phyloP scores from a whole-genome alignment of 2,888 invertebrate species.

The Automeris io region DNA sequence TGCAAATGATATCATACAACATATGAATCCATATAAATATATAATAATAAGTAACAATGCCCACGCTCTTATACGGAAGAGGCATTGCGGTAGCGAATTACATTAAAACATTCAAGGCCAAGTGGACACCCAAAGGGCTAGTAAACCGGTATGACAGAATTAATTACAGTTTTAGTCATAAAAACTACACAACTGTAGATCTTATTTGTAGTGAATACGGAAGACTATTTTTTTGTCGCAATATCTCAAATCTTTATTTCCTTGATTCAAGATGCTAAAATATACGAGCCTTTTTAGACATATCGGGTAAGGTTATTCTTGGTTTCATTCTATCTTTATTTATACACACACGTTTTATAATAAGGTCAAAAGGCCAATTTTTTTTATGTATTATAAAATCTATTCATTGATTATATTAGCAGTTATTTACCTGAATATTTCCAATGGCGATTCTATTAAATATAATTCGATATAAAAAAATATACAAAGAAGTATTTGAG shows the following conservation, averaged over 20 bases:
- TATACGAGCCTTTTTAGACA: slow-evolving; percentile 13
- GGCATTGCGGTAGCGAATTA: slow-evolving; percentile 16
- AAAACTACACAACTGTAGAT: slow-evolving; percentile 6
- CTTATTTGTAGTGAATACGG: slow-evolving; percentile 6
- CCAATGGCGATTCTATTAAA: no score
- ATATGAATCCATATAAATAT: background rate
- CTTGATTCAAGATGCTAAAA: slow-evolving; percentile 10
- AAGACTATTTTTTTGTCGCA: slow-evolving; percentile 4
- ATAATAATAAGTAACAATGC: slow-evolving; percentile 11
- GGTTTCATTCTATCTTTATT: no score
- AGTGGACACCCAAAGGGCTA: slow-evolving; percentile 28
- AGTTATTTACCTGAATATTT: no score
- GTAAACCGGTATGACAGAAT: slow-evolving; percentile 19
- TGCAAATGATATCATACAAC: background rate
- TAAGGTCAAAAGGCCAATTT: no score
- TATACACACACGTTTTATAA: no score
- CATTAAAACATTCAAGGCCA: slow-evolving; percentile 22
- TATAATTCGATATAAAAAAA: no score
- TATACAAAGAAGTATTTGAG: no score
- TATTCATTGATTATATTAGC: no score
- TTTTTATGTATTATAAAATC: no score
- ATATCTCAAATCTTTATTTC: slow-evolving; percentile 12
- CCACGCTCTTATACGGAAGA: slow-evolving; percentile 20
- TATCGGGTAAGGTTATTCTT: no score
- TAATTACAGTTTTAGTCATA: slow-evolving; percentile 7